Percentiles rank a stretch among this genome's conserved stretches.
phyloP scores from a whole-genome alignment of 2,888 invertebrate genomes.

The Idaea dimidiata region DNA sequence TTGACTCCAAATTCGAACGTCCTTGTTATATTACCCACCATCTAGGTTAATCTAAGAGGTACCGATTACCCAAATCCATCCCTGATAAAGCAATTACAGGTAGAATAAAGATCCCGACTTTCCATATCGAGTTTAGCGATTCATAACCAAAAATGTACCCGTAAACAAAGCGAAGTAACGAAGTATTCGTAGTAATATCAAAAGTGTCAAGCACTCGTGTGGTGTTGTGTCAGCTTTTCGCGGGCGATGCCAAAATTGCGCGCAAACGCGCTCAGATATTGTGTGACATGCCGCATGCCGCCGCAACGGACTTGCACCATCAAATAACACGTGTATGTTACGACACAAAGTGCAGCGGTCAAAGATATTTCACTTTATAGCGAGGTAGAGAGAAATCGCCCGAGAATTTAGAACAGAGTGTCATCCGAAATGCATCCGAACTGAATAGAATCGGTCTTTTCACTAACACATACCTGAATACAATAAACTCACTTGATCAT shows the following conservation, averaged over 20 bases:
- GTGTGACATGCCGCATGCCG: slow-evolving; percentile 4
- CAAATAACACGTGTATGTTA: slow-evolving; percentile 20
- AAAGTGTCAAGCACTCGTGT: slow-evolving; percentile 21
- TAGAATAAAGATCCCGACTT: too few species aligned
- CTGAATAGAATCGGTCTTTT: too few species aligned
- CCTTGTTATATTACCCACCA: too few species aligned
- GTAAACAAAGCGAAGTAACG: neutral
- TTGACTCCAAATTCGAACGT: too few species aligned
- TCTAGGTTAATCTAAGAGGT: too few species aligned
- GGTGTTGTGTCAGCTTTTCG: slow-evolving; percentile 3
- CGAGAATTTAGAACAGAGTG: neutral
- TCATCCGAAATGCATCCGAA: too few species aligned
- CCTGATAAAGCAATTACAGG: too few species aligned
- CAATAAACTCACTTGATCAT: too few species aligned
- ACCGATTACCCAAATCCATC: too few species aligned
- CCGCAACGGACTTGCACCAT: slow-evolving; percentile 12
- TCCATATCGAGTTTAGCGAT: neutral
- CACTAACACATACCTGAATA: too few species aligned
- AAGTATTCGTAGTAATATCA: slow-evolving; percentile 11
- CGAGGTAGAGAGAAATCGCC: neutral
- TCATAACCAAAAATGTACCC: slow-evolving; percentile 3
- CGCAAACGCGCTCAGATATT: slow-evolving; percentile 10
- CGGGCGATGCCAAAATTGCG: slow-evolving; percentile 23
- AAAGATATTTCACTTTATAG: neutral
- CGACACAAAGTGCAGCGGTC: slow-evolving; percentile 13